These are phyloP conservation scores for Arrhopalites spinosus DNA, from an alignment of 2,888 invertebrate species.

Conservation along the genomic window DNA sequence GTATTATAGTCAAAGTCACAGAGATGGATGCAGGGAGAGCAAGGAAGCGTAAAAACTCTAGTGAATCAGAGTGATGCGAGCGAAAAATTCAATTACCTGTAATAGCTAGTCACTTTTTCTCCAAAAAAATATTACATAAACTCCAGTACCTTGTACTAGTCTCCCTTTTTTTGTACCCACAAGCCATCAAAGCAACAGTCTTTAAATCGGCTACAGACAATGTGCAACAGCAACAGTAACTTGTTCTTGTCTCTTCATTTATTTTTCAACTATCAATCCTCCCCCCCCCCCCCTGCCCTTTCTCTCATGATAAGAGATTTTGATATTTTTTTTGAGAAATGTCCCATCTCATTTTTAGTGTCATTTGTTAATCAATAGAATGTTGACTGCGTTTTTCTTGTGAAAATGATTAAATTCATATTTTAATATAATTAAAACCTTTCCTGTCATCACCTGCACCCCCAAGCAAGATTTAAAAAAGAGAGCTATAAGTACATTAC, in stretches of 20 bases:
- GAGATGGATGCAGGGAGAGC: slow-evolving; percentile 15
- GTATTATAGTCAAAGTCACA: background rate
- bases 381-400: no score
- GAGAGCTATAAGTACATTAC: no score
- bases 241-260: background rate
- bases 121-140: background rate
- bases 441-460: no score
- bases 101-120: slow-evolving; percentile 28
- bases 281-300: no score
- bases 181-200: background rate
- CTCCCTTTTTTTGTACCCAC: background rate
- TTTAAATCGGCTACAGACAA: background rate
- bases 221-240: background rate
- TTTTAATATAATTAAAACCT: no score
- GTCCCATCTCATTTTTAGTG: no score
- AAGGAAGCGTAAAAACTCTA: slow-evolving; percentile 4
- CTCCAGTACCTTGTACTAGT: background rate
- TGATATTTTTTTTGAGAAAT: no score
- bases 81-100: slow-evolving; percentile 34
- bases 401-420: no score
- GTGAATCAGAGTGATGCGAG: slow-evolving; percentile 30
- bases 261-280: no score
- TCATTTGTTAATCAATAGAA: no score
- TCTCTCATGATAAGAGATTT: no score
- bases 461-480: no score